phyloP scores from a whole-genome alignment of 2,113 vertebrate genomes.

The Climacteris rufus region DNA sequence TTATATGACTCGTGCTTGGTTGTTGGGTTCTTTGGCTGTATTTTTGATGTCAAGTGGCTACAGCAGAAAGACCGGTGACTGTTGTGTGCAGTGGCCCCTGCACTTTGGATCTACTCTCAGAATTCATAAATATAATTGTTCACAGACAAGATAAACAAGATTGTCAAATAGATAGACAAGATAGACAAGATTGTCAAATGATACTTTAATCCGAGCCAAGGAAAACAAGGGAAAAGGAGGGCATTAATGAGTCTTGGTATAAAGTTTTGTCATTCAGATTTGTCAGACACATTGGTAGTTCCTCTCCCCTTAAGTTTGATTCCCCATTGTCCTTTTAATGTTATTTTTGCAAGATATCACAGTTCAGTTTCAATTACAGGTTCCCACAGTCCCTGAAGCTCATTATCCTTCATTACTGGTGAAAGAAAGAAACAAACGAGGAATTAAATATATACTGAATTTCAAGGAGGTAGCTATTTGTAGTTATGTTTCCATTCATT shows the following conservation, averaged over 20 bases:
- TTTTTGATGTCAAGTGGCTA: background rate
- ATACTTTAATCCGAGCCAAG: background rate
- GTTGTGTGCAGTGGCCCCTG: background rate
- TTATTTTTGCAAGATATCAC: background rate
- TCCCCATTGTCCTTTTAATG: background rate
- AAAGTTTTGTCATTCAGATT: background rate
- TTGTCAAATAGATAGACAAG: too few species aligned
- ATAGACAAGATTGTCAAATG: too few species aligned
- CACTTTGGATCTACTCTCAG: background rate
- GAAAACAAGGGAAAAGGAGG: background rate
- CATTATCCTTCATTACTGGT: background rate
- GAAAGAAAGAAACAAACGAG: background rate
- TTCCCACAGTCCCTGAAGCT: background rate
- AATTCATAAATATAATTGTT: background rate
- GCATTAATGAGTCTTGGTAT: background rate
- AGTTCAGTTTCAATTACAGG: background rate
- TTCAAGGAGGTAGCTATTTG: background rate
- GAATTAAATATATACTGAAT: background rate
- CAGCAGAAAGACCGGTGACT: background rate
- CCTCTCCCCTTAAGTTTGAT: background rate
- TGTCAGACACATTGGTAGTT: background rate
- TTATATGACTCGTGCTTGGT: background rate
- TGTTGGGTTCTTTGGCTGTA: background rate
- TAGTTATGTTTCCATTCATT: background rate
- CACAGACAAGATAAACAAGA: background rate